phyloP scores from a whole-genome alignment of 2,888 invertebrate genomes.

The Metacarcinus magister region DNA sequence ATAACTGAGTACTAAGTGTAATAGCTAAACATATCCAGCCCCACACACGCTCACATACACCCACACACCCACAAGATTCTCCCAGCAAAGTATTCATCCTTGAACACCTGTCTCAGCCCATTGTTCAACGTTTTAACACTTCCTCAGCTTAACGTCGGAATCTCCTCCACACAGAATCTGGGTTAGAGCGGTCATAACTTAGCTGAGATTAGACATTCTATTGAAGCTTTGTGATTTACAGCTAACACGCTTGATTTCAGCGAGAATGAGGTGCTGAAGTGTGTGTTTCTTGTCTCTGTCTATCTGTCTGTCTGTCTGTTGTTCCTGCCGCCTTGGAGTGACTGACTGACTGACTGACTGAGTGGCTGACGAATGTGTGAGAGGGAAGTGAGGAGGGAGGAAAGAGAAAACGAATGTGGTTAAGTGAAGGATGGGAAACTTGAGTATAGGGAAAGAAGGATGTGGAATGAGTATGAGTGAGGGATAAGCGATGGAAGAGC shows the following conservation, averaged over 20 bases:
- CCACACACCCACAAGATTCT: not conserved
- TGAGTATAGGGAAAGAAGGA: not conserved
- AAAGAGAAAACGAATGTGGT: not conserved
- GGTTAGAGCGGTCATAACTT: not conserved
- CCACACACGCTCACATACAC: not conserved
- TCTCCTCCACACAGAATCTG: not conserved
- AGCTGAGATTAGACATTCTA: not conserved
- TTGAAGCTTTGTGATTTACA: not conserved
- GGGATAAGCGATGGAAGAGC: not conserved
- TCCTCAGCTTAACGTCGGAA: not conserved
- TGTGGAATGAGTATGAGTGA: not conserved
- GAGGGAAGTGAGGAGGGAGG: not conserved
- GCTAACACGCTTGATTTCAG: not conserved
- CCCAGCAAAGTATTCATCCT: no score
- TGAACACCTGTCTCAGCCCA: not conserved
- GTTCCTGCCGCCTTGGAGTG: not conserved
- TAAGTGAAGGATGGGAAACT: not conserved
- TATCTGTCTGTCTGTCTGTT: not conserved
- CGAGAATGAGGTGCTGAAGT: constrained; percentile 43
- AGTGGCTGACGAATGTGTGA: not conserved
- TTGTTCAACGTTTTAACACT: not conserved
- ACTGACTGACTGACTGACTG: not conserved
- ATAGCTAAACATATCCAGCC: not conserved
- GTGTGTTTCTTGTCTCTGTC: not conserved
- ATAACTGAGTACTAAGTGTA: no score